A percentile compares a stretch with the other conserved stretches of the same genome.
These are phyloP conservation scores for Limnephilus rhombicus DNA, from an alignment of 2,888 invertebrate genomes.

Conservation along the genomic window DNA sequence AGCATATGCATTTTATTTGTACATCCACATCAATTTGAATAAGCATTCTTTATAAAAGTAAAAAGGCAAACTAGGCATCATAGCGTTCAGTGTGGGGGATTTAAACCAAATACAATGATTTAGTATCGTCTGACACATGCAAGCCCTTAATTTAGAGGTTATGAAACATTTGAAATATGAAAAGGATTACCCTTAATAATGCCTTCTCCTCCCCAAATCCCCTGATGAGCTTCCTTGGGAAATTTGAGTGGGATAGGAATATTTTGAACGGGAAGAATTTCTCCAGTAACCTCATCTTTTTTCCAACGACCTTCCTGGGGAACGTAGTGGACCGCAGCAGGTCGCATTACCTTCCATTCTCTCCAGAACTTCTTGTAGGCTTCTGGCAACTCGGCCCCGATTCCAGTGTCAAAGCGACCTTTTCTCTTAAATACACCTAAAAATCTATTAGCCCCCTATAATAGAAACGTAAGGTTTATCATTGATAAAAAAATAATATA, in stretches of 20 bases:
- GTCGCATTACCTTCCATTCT: constrained; percentile 87
- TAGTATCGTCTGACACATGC: neutral
- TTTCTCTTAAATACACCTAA: constrained; percentile 66
- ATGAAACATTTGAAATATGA: constrained; percentile 5
- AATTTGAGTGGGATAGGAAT: constrained; percentile 85
- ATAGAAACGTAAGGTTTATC: neutral
- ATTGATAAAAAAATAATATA: neutral
- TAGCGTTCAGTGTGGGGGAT: neutral
- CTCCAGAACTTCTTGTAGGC: constrained; percentile 92
- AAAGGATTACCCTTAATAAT: constrained; percentile 84
- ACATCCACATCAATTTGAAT: neutral
- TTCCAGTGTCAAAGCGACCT: constrained; percentile 81
- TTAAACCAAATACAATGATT: neutral
- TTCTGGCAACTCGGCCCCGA: constrained; percentile 84
- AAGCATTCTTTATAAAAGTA: neutral
- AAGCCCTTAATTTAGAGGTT: constrained; percentile 8
- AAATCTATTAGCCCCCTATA: constrained; percentile 34
- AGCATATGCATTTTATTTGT: neutral
- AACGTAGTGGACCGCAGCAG: constrained; percentile 83
- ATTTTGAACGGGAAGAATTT: constrained; percentile 86
- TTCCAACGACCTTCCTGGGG: constrained; percentile 86
- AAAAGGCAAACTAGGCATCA: neutral
- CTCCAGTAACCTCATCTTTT: constrained; percentile 84
- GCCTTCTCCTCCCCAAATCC: constrained; percentile 98
- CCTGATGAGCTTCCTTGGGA: constrained; percentile 88